Evolutionary conservation across 1,140 invertebrate genomes (phyloP).

Genomic region (Drosophila ananassae): DNA sequence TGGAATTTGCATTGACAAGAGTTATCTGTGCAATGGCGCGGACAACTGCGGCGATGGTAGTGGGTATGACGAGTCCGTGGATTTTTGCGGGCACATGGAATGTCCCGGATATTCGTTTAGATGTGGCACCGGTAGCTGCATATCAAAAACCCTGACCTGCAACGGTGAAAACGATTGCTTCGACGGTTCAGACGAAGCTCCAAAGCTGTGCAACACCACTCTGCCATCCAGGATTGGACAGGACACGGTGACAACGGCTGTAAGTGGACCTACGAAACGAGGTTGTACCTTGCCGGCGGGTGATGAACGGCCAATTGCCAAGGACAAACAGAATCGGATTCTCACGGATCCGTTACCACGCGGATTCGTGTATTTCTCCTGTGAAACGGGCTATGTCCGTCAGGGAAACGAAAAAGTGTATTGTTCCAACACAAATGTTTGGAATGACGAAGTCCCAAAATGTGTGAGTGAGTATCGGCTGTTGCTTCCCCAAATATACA

Average conservation of each 20-base stretch:
- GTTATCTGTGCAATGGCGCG: constrained; percentile 85
- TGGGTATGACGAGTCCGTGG: constrained; percentile 86
- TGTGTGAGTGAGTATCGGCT: constrained; percentile 62
- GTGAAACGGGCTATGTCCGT: constrained; percentile 18
- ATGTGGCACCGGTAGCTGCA: constrained; percentile 87
- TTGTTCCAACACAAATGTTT: constrained; percentile 44
- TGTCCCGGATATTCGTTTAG: constrained; percentile 85
- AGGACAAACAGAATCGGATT: constrained; percentile 12
- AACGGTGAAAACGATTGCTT: constrained; percentile 87
- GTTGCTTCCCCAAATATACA: neutral
- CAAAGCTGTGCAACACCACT: constrained; percentile 64
- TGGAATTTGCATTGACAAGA: constrained; percentile 71
- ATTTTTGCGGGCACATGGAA: constrained; percentile 81
- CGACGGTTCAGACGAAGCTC: constrained; percentile 87
- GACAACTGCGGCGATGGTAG: constrained; percentile 86
- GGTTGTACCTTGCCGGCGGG: constrained; percentile 51
- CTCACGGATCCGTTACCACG: constrained; percentile 30
- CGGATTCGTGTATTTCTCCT: constrained; percentile 50
- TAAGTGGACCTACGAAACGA: neutral
- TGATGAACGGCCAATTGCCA: constrained; percentile 49
- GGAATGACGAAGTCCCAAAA: constrained; percentile 51
- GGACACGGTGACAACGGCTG: neutral
- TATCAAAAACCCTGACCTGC: constrained; percentile 85
- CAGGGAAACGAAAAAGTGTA: constrained; percentile 40
- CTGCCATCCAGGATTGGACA: constrained; percentile 56